Evolutionary conservation across 2,113 vertebrate species (phyloP), one percentile per base, ranked within the genome.

Genomic region (Gnathonemus longibarbis): DNA sequence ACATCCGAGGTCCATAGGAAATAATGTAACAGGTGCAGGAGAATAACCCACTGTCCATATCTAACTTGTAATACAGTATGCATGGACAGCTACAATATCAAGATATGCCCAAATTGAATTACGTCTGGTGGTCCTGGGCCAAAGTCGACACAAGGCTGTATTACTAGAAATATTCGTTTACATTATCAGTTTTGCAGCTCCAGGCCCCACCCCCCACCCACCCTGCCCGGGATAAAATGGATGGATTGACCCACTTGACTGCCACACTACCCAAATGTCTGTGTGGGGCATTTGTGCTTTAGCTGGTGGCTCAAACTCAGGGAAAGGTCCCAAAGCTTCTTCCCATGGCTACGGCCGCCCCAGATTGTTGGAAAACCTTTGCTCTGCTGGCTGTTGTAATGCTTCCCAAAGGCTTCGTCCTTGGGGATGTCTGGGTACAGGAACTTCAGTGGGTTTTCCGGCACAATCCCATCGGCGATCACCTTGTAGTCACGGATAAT

Each of bases 401-500:
- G 97, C 91, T 97, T 98, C 86, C 98, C 95, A 21, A 99, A 99
- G 13, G 98, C 98, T 89, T 98, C 97, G 5, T 99, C 97, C 96
- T 99, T 99, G 91, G 98, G 98, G 84, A 98, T 97, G 93, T 98
- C 96, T 3, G 98, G 98, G 88, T 98, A 99, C n/a, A 99, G 97
- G 90, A 97, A 98, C 93, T 99, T 98, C 42, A 99, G 96, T 1
- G 98, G 98, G 94, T 98, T 99, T 94, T 98, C 97, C 0, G 97
- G 97, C 58, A 98, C 96, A 0, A 98, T 97, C 62, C 98, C 97
- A 1, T 97, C 97, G 90, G 97, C 96, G 85, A 99, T 98, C 2
- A 99, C 98, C 93, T 99, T 99, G 95, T 99, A 99, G 92, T 99
- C 97, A 0, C 98, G 95, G 87, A 99, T 96, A 85, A 99, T 99